Conservation (phyloP, 92 coral and sea anemone genomes). For the Palythoa caribaeorum region DNA sequence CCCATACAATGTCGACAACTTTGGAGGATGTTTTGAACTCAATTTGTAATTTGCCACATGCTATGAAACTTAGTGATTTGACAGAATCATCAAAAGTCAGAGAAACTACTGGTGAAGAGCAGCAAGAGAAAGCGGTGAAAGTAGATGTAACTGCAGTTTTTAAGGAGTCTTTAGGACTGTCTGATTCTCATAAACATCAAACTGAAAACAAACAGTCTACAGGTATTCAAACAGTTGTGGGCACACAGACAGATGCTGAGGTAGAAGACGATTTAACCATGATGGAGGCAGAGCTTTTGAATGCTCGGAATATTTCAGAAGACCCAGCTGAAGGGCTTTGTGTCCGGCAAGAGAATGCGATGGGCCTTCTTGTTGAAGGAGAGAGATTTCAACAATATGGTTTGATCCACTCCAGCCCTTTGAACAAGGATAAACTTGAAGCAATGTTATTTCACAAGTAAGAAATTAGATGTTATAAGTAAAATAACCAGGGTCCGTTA, state of each 20-base stretch:
- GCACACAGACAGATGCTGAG: conserved; percentile 78
- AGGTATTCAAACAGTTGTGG: conserved; percentile 26
- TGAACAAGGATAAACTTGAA: conserved; percentile 81
- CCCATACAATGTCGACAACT: conserved; percentile 68
- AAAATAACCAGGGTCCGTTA: no score
- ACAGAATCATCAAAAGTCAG: conserved; percentile 49
- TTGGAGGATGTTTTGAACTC: conserved; percentile 75
- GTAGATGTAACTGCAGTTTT: not conserved
- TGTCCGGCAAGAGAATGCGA: conserved; percentile 63
- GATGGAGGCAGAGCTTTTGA: conserved; percentile 67
- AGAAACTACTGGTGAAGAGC: not conserved
- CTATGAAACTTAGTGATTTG: conserved; percentile 73
- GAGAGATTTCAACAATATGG: conserved; percentile 71
- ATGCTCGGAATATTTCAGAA: conserved; percentile 67
- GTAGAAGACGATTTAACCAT: conserved; percentile 74
- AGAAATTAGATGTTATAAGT: conserved; percentile 37
- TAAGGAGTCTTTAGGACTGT: not conserved
- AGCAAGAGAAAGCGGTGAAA: not conserved
- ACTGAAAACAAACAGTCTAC: not conserved
- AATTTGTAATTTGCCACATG: conserved; percentile 84
- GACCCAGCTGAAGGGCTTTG: conserved; percentile 62
- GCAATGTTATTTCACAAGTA: conserved; percentile 72
- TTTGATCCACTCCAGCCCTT: conserved; percentile 71
- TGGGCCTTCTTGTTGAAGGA: conserved; percentile 88
- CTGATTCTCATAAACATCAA: not conserved